Conservation (phyloP, 2,888 invertebrate species). For the Drosophila meridionalis region DNA sequence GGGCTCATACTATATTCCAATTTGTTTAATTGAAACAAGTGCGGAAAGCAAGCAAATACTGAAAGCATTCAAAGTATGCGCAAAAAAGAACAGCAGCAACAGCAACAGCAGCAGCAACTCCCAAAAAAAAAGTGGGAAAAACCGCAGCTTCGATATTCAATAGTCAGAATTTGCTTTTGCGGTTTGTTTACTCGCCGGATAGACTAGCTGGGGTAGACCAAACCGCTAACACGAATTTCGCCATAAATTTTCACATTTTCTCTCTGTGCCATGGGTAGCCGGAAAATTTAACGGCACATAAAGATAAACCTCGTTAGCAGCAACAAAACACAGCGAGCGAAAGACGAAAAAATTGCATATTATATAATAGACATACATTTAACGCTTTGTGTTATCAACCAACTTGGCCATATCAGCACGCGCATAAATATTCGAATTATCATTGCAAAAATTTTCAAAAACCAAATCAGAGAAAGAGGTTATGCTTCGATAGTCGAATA, state of each 20-base stretch:
- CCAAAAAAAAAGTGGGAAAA: constrained; percentile 19
- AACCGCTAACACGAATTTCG: constrained; percentile 34
- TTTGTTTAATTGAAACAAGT: constrained; percentile 81
- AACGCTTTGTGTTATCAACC: constrained; percentile 43
- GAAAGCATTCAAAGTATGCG: constrained; percentile 46
- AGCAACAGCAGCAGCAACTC: not conserved
- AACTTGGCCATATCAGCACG: constrained; percentile 35
- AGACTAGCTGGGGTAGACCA: constrained; percentile 11
- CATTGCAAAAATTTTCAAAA: constrained; percentile 17
- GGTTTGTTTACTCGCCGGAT: constrained; percentile 42
- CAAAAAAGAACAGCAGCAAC: constrained; percentile 6
- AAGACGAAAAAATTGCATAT: constrained; percentile 18
- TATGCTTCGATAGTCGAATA: not conserved
- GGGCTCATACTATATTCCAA: constrained; percentile 73
- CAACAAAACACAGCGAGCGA: constrained; percentile 29
- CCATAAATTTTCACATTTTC: constrained; percentile 61
- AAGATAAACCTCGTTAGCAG: constrained; percentile 63
- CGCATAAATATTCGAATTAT: constrained; percentile 53
- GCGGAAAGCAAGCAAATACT: constrained; percentile 43
- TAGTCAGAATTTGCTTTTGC: constrained; percentile 59
- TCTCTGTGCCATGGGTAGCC: constrained; percentile 33
- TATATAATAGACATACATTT: constrained; percentile 26
- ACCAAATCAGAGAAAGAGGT: not conserved
- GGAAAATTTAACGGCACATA: constrained; percentile 66
- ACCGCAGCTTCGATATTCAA: constrained; percentile 77